Percentiles rank a stretch among this genome's conserved stretches.
Evolutionary conservation across 2,797 vertebrate species (phyloP).

Genomic region (Apogon hyalosoma): DNA sequence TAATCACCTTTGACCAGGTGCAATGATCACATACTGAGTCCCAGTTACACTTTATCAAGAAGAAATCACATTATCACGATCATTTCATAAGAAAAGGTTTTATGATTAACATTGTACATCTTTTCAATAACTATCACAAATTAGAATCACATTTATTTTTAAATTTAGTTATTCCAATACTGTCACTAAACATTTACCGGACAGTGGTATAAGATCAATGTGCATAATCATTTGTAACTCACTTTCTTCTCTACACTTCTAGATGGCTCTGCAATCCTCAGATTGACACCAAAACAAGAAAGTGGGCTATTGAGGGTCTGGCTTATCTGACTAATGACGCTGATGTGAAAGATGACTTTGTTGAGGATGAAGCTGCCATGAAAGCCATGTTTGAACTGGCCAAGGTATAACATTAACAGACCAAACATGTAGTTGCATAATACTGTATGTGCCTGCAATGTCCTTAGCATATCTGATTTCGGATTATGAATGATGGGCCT

Average conservation of each 20-base stretch:
- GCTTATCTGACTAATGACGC: slow-evolving; percentile 96
- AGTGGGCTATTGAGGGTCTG: slow-evolving; percentile 96
- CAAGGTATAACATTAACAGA: slow-evolving; percentile 82
- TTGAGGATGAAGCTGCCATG: slow-evolving; percentile 93
- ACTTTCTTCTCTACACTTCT: slow-evolving; percentile 7
- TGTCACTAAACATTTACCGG: too few relatives aligned
- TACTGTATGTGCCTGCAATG: too few relatives aligned
- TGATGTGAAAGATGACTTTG: slow-evolving; percentile 98
- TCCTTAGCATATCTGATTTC: neutral
- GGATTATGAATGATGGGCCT: slow-evolving; percentile 3
- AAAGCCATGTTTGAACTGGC: slow-evolving; percentile 97
- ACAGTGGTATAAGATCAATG: too few relatives aligned
- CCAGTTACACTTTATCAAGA: too few relatives aligned
- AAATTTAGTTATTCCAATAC: too few relatives aligned
- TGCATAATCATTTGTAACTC: neutral
- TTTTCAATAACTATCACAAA: too few relatives aligned
- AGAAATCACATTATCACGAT: too few relatives aligned
- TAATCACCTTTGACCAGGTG: too few relatives aligned
- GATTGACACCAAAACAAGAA: slow-evolving; percentile 92
- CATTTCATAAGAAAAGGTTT: too few relatives aligned
- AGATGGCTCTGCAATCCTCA: slow-evolving; percentile 95
- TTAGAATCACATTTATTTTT: too few relatives aligned
- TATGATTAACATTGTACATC: too few relatives aligned
- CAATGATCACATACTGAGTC: too few relatives aligned
- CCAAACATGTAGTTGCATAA: neutral